Base-by-base conservation (phyloP, 2,113 vertebrate species). In the Shinisaurus crocodilurus region DNA sequence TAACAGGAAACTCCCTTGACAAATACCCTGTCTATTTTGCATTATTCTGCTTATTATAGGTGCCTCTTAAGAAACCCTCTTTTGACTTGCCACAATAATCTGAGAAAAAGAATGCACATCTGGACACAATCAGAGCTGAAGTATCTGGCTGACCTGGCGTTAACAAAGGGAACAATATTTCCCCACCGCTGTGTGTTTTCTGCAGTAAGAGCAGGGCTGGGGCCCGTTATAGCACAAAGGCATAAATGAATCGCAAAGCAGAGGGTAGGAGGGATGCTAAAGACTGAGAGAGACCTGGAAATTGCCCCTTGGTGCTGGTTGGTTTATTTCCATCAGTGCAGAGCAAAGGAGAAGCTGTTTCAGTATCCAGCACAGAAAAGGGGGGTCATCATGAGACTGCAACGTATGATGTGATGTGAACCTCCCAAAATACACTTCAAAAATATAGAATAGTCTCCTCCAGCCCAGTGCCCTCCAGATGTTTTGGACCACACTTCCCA, bases 11-110 rank as follows among this genome's bases (percentile, higher is more conserved):
- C 95, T 93, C 94, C 92, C 90, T 91, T 90, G 90, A 88, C 95
- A 96, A 95, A 45, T 10, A 92, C 87, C 93, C 90, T 89, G 95
- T 95, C 91, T 94, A 67, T 86, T 91, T 95, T 95, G 92, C 92
- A 91, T 96, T 95, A 90, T 95, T 89, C 88, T 91, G 91, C 90
- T 96, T 95, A 90, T 94, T 88, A 91, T 93, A 96, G 93, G 91
- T 93, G 90, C 93, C 94, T 77, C 94, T 80, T 87, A 74, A 92
- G 94, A 95, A 95, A 90, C 86, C 88, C 93, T 86, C 86, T 90
- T 89, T 90, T 91, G 94, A 94, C 90, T 95, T 87, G 84, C 89
- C 89, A 93, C 92, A 91, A 12, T 32, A 83, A 85, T 79, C 94
- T 90, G 92, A 79, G 94, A 89, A 88, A 92, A 96, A 95, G 96